Evolutionary conservation across 92 coral and sea anemone genomes (phyloP), one percentile per base, ranked within the genome.

Genomic region (Heliopora coerulea): DNA sequence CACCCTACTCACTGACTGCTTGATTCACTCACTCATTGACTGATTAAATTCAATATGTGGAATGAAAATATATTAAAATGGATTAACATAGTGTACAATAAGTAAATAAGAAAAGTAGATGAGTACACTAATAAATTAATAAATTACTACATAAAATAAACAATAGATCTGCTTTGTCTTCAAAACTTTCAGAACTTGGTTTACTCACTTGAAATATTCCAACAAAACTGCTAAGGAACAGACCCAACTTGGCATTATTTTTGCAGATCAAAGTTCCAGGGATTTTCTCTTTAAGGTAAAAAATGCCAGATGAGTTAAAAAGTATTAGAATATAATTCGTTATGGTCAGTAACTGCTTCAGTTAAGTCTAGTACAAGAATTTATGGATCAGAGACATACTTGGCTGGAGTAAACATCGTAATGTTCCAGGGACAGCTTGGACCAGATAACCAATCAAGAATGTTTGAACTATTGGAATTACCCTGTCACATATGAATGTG

Each of bases 221-320:
- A 12, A 92, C 96, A 82, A 87, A 89, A 73, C 96, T 83, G 17
- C 96, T 92, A 27, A 92, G 82, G 57, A 92, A 92, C n/a, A 88
- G 56, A n/a, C 91, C 97, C 69, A 91, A 86, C 25, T 84, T 80
- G 60, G 89, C 72, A 68, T 83, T 89, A 26, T 87, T 88, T 32
- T 68, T 37, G 40, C 82, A 64, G 50, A 59, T 78, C 63, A 92
- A 65, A 41, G 63, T 49, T 69, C 68, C 81, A 1, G 85, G 79
- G 25, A 91, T 44, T 73, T 62, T 68, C 57, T 81, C 97, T 91
- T 58, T 52, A 28, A 57, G n/a, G n/a, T 10, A 60, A 20, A 34
- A 29, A 54, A 60, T 0, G 27, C 33, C 15, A 26, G 9, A 24
- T 28, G 18, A 37, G 23, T 18, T 29, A 23, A 25, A 19, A n/a